Evolutionary conservation across 1,140 invertebrate species (phyloP), one percentile per base, ranked within the genome.

Genomic region (Aphelenchoides avenae): DNA sequence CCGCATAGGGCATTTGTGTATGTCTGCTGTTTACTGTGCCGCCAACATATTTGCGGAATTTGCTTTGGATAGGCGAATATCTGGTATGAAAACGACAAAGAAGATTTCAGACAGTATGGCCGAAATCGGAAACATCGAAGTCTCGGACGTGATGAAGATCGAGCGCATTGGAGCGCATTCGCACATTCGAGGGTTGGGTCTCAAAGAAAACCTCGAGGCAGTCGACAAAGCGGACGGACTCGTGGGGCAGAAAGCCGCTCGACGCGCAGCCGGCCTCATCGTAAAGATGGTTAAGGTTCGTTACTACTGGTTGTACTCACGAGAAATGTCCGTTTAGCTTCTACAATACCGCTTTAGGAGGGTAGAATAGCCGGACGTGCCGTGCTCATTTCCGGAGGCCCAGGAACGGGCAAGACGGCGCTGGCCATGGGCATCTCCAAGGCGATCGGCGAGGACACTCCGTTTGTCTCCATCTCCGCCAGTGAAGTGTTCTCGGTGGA

Each of bases 401-500:
- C 95, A 13, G 92, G 91, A 15, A 94, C 91, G 4, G 92, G 94
- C 5, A 99, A 76, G 44, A 78, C 68, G 9, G 70, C 71, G 27
- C 27, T 72, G 13, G 66, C 73, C 18, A 76, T 67, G 81, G 82
- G 86, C 5, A 84, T 99, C 74, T 90, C 93, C 0, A 89, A 96
- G 75, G 87, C 92, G 1, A 78, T 99, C 6, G 92, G 93, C 2
- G 81, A 84, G 18, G 92, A 97, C 74, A 97, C 93, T 6, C 94
- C 95, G 0, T 98, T 98, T 75, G 96, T 92, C 1, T 89, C 89
- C 50, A 96, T 99, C 85, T 88, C 90, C 56, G 94, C 90, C 13
- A 95, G 91, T 22, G 94, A 99, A 81, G 68, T 99, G 52, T 99
- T 91, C 78, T 97, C 92, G 0, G 78, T 98, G 55, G 94, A 98